phyloP scores from a whole-genome alignment of 2,113 vertebrate genomes.

The Amphiprion percula region DNA sequence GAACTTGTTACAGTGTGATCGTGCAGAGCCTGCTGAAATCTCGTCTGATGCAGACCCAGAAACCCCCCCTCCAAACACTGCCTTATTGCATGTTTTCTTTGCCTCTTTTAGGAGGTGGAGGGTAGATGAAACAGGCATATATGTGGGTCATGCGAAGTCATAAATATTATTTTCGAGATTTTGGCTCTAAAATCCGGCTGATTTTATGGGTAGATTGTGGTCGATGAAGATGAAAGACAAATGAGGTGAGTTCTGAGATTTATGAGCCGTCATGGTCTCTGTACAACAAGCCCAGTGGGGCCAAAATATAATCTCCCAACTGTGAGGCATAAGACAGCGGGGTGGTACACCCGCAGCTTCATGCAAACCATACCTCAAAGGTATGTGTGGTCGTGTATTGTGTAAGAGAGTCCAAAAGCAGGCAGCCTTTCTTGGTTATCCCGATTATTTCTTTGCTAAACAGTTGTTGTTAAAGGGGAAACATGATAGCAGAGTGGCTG shows the following conservation, averaged over 20 bases:
- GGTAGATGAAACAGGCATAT: conserved; percentile 2
- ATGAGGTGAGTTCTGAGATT: conserved; percentile 40
- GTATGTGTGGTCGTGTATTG: conserved; percentile 50
- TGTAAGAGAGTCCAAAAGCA: conserved; percentile 3
- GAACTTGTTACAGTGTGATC: conserved; percentile 75
- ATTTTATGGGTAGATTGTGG: conserved; percentile 26
- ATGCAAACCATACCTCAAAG: conserved; percentile 44
- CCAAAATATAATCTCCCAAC: conserved; percentile 3
- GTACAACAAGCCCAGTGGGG: conserved; percentile 24
- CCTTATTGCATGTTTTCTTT: conserved; percentile 19
- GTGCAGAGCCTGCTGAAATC: conserved; percentile 61
- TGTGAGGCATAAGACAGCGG: conserved; percentile 21
- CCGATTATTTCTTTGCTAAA: conserved; percentile 19
- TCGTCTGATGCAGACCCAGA: conserved; percentile 30
- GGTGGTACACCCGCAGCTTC: conserved; percentile 20
- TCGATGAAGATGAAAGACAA: conserved; percentile 58
- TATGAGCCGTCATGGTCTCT: conserved; percentile 38
- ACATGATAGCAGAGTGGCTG: too few relatives aligned
- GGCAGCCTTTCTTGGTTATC: conserved; percentile 8
- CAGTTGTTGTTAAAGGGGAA: neutral
- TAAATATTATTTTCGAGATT: conserved; percentile 44
- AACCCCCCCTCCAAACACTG: conserved; percentile 1
- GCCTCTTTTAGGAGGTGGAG: neutral
- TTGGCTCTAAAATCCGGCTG: conserved; percentile 43
- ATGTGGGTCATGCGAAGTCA: conserved; percentile 33